A percentile compares a stretch with the other conserved stretches of the same genome.
Evolutionary conservation across 2,888 invertebrate species (phyloP).

Genomic region (Thyatira batis): DNA sequence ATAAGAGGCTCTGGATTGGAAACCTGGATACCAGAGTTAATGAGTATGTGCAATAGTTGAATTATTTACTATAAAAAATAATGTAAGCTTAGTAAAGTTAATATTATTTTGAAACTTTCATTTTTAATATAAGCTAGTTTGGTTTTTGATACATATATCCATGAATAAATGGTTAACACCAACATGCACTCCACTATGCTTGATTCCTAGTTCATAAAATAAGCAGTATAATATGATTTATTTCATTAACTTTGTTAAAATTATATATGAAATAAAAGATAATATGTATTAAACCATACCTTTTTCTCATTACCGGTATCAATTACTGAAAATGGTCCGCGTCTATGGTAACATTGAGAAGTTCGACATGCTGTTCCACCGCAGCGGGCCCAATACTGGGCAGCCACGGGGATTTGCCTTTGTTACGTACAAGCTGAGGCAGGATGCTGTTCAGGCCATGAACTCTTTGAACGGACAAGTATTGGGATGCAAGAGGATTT

Average conservation of each 20-base stretch:
- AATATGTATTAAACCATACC: conserved; percentile 55
- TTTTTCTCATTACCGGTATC: conserved; percentile 90
- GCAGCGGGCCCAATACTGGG: conserved; percentile 93
- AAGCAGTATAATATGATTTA: no score
- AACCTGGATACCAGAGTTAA: conserved; percentile 94
- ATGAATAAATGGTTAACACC: no score
- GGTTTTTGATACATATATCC: no score
- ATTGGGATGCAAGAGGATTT: conserved; percentile 88
- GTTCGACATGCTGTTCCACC: conserved; percentile 97
- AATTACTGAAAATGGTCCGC: conserved; percentile 97
- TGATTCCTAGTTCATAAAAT: no score
- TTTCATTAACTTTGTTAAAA: no score
- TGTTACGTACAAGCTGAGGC: conserved; percentile 88
- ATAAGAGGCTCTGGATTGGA: conserved; percentile 94
- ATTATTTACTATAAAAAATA: no score
- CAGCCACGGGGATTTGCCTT: conserved; percentile 97
- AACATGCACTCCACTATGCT: no score
- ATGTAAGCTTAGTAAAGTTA: no score
- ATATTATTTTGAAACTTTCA: no score
- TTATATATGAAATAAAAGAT: neutral
- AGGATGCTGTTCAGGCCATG: conserved; percentile 88
- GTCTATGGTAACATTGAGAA: conserved; percentile 96
- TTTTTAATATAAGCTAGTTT: no score
- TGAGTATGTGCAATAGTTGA: conserved; percentile 89
- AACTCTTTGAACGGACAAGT: conserved; percentile 87